Conservation (phyloP, 2,797 vertebrate genomes). For the Tympanoctomys barrerae region DNA sequence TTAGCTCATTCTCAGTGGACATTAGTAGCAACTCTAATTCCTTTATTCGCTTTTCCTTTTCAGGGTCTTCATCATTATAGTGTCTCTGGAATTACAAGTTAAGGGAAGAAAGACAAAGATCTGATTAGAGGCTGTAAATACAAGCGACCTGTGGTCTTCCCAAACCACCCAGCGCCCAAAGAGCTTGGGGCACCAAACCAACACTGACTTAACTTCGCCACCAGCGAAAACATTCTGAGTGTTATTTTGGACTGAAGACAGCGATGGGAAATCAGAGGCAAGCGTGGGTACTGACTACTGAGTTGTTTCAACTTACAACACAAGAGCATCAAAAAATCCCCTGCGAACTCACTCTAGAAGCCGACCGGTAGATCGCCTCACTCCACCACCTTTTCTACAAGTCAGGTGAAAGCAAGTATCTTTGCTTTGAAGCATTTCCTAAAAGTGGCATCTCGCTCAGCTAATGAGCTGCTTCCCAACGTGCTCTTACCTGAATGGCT, state of each 20-base stretch:
- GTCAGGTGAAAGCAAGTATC: constrained; percentile 56
- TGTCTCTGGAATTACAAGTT: constrained; percentile 94
- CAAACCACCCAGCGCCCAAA: constrained; percentile 66
- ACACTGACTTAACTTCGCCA: constrained; percentile 37
- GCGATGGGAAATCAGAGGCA: constrained; percentile 68
- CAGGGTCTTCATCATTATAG: constrained; percentile 99
- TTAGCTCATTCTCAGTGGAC: constrained; percentile 99
- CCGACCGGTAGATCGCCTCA: constrained; percentile 35
- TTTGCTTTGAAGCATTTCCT: constrained; percentile 44
- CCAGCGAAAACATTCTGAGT: constrained; percentile 67
- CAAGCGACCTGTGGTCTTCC: constrained; percentile 76
- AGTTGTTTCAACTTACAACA: constrained; percentile 51
- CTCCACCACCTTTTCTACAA: constrained; percentile 68
- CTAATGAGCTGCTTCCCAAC: constrained; percentile 66
- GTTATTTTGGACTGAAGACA: constrained; percentile 62
- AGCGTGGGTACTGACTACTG: constrained; percentile 51
- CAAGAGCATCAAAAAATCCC: neutral
- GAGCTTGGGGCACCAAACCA: constrained; percentile 72
- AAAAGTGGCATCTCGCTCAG: neutral
- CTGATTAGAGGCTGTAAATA: constrained; percentile 82
- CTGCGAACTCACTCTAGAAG: constrained; percentile 60
- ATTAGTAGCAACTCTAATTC: constrained; percentile 99
- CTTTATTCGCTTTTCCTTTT: constrained; percentile 99
- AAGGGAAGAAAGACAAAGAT: constrained; percentile 84
- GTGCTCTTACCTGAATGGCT: constrained; percentile 95